phyloP scores from a whole-genome alignment of 2,797 vertebrate genomes.

The Percopsis omiscomaycus region DNA sequence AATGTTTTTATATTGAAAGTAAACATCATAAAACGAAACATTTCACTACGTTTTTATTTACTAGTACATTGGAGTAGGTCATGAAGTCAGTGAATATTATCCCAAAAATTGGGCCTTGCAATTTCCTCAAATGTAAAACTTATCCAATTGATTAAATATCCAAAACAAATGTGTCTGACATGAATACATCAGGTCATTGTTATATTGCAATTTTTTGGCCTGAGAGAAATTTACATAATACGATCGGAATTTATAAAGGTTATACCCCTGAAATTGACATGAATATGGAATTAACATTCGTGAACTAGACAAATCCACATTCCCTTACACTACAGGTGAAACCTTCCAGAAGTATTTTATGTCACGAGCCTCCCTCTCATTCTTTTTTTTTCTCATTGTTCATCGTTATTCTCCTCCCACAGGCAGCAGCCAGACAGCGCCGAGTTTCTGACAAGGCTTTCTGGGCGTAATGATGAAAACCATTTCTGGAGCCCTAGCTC shows the following conservation, averaged over 20 bases:
- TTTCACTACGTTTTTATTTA: neutral
- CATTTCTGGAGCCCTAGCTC: conserved; percentile 40
- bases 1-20: neutral
- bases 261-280: no score
- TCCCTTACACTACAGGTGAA: no score
- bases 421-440: conserved; percentile 42
- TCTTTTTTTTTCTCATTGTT: conserved; percentile 42
- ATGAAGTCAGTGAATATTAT: conserved; percentile 23
- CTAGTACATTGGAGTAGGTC: no score
- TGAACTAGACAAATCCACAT: no score
- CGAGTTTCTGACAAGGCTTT: conserved; percentile 43
- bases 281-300: no score
- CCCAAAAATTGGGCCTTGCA: conserved; percentile 29
- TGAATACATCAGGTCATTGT: conserved; percentile 53
- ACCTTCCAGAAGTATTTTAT: neutral
- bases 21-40: neutral
- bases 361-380: neutral
- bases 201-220: conserved; percentile 29
- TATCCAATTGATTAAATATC: conserved; percentile 52
- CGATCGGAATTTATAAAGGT: conserved; percentile 17
- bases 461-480: conserved; percentile 53
- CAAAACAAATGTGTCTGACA: conserved; percentile 40
- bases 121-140: conserved; percentile 39
- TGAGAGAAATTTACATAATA: conserved; percentile 1
- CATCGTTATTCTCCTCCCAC: conserved; percentile 49